Conservation (phyloP, 53 echinoderm and acorn worm genomes). For the Luidia sarsii region DNA sequence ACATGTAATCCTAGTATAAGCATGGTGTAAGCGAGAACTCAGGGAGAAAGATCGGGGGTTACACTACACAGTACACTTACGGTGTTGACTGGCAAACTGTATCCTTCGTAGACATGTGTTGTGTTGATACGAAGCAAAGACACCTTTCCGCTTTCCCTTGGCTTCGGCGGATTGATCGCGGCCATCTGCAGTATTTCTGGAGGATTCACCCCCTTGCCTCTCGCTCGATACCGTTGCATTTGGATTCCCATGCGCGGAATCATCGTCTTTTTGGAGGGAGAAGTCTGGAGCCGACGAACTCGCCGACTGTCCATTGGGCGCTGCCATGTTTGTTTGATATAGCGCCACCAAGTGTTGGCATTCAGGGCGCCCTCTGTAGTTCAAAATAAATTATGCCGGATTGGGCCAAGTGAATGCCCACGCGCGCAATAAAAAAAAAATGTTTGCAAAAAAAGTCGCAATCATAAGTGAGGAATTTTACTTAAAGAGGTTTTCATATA, state of each 20-base stretch:
- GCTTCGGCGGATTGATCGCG: neutral
- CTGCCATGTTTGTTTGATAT: neutral
- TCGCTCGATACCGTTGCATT: neutral
- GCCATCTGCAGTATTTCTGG: neutral
- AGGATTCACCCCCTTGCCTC: neutral
- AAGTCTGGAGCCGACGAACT: conserved; percentile 1
- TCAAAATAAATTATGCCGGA: no score
- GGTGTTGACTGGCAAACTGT: conserved; percentile 43
- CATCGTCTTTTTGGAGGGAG: neutral
- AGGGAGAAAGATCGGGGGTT: no score
- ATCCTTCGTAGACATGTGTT: conserved; percentile 34
- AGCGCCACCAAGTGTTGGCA: conserved; percentile 39
- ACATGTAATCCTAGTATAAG: no score
- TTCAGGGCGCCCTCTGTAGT: neutral
- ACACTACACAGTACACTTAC: neutral
- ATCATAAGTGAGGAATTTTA: no score
- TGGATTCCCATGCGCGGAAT: neutral
- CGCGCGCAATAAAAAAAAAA: no score
- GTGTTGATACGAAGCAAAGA: conserved; percentile 30
- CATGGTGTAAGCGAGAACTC: no score
- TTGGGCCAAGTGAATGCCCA: no score
- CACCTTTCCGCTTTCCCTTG: neutral
- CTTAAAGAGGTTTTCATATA: no score
- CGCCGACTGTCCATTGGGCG: neutral
- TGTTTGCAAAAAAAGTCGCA: no score